These are phyloP conservation scores for Melanogrammus aeglefinus DNA, from an alignment of 2,797 vertebrate species.

Conservation along the genomic window DNA sequence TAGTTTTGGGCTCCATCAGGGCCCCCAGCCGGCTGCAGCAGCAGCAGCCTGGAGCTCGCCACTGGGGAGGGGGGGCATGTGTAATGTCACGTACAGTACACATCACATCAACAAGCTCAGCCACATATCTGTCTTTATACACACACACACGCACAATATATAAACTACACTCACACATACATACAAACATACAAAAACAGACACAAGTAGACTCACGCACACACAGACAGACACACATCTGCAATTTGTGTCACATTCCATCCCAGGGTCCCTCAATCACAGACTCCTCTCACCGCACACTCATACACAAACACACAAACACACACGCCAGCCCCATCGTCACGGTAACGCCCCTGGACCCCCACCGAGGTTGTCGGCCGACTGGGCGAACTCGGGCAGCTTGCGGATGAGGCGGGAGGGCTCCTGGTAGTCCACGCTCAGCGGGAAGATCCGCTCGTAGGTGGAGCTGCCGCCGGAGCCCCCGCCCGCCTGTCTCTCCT, in stretches of 20 bases:
- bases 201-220: not conserved
- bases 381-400: slow-evolving; percentile 84
- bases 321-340: not conserved
- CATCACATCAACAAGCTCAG: not conserved
- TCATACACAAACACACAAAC: not conserved
- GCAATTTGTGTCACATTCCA: not conserved
- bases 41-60: slow-evolving; percentile 32
- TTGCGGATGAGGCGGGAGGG: slow-evolving; percentile 88
- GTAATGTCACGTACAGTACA: not conserved
- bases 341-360: not conserved
- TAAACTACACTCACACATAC: not conserved
- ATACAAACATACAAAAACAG: not conserved
- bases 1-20: slow-evolving; percentile 86
- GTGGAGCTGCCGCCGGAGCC: slow-evolving; percentile 87
- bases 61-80: slow-evolving; percentile 39
- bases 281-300: not conserved
- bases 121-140: not conserved
- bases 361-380: slow-evolving; percentile 82
- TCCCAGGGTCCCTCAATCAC: not conserved
- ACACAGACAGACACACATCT: not conserved
- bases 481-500: slow-evolving; percentile 68
- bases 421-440: slow-evolving; percentile 94
- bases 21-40: slow-evolving; percentile 53
- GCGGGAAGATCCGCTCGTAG: slow-evolving; percentile 93
- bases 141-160: slow-evolving; percentile 9